These are phyloP conservation scores for Cosmia trapezina DNA, from an alignment of 2,888 invertebrate genomes.

Conservation along the genomic window DNA sequence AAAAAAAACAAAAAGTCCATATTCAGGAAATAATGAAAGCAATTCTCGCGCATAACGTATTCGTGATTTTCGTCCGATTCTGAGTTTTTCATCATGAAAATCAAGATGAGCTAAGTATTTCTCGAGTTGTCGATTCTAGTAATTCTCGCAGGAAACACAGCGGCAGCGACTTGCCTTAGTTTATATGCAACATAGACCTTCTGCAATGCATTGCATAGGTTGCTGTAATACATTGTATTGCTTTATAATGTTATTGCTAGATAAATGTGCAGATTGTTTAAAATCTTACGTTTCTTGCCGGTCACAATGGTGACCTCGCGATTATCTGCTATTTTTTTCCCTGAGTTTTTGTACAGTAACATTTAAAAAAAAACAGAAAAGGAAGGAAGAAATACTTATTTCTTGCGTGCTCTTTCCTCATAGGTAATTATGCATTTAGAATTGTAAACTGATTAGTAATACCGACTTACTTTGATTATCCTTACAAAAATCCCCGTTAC, in stretches of 20 bases:
- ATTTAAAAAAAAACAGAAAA: neutral
- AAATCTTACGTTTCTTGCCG: too few species aligned
- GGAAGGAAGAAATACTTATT: neutral
- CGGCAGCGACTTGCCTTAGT: neutral
- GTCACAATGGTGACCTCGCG: neutral
- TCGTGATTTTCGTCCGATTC: neutral
- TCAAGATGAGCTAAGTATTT: too few species aligned
- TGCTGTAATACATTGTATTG: neutral
- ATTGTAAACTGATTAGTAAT: neutral
- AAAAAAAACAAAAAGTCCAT: too few species aligned
- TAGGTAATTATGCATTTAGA: too few species aligned
- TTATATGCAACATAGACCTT: neutral
- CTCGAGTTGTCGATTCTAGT: neutral
- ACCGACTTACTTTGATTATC: neutral
- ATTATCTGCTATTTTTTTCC: neutral
- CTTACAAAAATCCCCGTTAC: conserved; percentile 26
- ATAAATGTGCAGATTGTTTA: neutral
- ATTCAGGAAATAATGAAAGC: too few species aligned
- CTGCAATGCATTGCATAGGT: too few species aligned
- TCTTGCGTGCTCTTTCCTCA: neutral
- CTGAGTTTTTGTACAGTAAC: neutral
- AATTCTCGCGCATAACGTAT: too few species aligned
- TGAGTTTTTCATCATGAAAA: too few species aligned
- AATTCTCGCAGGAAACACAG: neutral
- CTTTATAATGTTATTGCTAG: neutral